These are phyloP conservation scores for Syngnathus floridae DNA, from an alignment of 2,113 vertebrate species.

Conservation along the genomic window DNA sequence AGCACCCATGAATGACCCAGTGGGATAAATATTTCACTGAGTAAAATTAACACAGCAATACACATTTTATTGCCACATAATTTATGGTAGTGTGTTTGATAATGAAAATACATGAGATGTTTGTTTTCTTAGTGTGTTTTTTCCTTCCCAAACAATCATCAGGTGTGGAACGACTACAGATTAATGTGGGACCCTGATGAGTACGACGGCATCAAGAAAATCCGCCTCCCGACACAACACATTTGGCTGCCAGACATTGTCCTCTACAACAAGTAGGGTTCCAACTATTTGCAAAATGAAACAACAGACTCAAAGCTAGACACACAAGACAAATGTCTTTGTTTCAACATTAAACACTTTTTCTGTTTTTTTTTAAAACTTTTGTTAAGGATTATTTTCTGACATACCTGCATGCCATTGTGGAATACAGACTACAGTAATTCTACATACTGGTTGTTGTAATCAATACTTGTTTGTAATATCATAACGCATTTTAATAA, in stretches of 20 bases:
- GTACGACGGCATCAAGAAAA: slow-evolving; percentile 73
- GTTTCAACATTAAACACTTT: slow-evolving; percentile 12
- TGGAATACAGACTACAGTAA: background rate
- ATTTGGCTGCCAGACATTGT: slow-evolving; percentile 79
- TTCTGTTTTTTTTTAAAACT: background rate
- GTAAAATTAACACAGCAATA: too few species aligned
- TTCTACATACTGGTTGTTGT: background rate
- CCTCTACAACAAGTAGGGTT: slow-evolving; percentile 73
- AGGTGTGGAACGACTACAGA: slow-evolving; percentile 77
- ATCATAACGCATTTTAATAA: background rate
- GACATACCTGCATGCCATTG: too few species aligned
- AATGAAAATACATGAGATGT: background rate
- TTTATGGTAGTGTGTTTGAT: background rate
- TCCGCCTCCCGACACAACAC: slow-evolving; percentile 72
- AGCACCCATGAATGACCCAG: too few species aligned
- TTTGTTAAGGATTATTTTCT: background rate
- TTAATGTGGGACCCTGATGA: slow-evolving; percentile 75
- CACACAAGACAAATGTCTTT: slow-evolving; percentile 4
- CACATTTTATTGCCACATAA: background rate
- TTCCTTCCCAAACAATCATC: slow-evolving; percentile 1
- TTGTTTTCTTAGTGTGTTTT: background rate
- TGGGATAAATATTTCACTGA: too few species aligned
- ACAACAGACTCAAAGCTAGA: slow-evolving; percentile 9
- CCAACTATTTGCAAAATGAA: slow-evolving; percentile 7
- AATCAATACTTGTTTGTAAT: background rate